Conservation (phyloP, 2,888 invertebrate species). For the Zeuzera pyrina region DNA sequence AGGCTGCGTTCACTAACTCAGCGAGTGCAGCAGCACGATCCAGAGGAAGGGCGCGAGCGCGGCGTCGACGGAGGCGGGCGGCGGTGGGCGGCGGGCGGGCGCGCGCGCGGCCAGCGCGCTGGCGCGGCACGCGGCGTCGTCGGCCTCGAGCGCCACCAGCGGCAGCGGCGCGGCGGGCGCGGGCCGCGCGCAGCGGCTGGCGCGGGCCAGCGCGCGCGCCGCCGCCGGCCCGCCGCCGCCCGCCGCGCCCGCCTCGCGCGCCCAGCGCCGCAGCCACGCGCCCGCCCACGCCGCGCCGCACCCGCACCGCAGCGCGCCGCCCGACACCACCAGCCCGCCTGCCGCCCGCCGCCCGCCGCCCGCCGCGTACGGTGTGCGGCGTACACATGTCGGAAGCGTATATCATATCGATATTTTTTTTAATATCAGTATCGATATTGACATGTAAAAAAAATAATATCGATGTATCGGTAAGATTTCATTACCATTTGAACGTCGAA, state of each 20-base stretch:
- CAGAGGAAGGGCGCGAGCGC: constrained; percentile 21
- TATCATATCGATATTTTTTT: no score
- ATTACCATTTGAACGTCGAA: no score
- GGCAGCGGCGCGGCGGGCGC: constrained; percentile 18
- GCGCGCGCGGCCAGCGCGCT: constrained; percentile 72
- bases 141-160: constrained; percentile 78
- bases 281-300: constrained; percentile 90
- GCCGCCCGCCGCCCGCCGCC: no score
- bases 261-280: constrained; percentile 89
- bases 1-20: background rate
- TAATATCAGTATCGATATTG: no score
- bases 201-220: constrained; percentile 26
- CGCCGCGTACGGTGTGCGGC: no score
- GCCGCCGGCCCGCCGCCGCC: constrained; percentile 72
- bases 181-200: constrained; percentile 30
- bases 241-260: constrained; percentile 84
- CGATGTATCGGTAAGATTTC: no score
- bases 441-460: no score
- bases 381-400: no score
- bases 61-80: constrained; percentile 61
- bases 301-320: constrained; percentile 86
- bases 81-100: background rate
- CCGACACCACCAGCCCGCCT: constrained; percentile 85
- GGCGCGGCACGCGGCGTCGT: constrained; percentile 83
- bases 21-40: constrained; percentile 17